Base-by-base conservation (phyloP, 2,888 invertebrate genomes). In the Scrobipalpa costella region DNA sequence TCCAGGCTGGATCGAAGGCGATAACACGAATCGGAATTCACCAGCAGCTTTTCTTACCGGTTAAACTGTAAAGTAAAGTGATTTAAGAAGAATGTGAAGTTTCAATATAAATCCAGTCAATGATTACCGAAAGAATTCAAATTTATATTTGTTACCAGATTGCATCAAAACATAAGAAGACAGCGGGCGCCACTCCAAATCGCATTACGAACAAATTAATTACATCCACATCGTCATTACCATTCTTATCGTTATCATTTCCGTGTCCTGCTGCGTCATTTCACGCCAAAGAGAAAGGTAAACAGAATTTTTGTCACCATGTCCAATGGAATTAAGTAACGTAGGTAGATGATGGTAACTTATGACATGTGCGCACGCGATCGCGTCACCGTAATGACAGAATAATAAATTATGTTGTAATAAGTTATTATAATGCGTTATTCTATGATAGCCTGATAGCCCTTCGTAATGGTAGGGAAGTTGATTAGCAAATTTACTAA, bases 301-400 rank as follows among this genome's bases (percentile, higher is more conserved):
- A 90, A 90, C 90, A 90, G 80, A 87, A 88, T 90, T 90, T 90
- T 90, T 90, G 90, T 90, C 90, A 90, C 90, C 85, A 85, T 85
- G 81, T 81, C 88, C 88, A 86, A 88, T 88, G 88, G 88, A 86
- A 90, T 88, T 89, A 90, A 90, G n/a, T 59, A 59, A 27, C 59
- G 69, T 75, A 69, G 73, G 70, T 76, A 78, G 83, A 84, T 83
- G 82, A 78, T 72, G 73, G 66, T 86, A 83, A 90, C 85, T 88
- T 90, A 91, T 90, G 91, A 90, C 81, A 73, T 69, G 72, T 63
- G 66, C 74, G 73, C 91, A 91, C 90, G 91, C 91, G 79, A 90
- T 69, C 80, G 77, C 79, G 89, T 88, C 87, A 85, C 74, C 73
- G 83, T 90, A 91, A 90, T 86, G 90, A 90, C 88, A 89, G 86